Base-by-base conservation (phyloP, 2,113 vertebrate species). In the Pampusana beccarii region DNA sequence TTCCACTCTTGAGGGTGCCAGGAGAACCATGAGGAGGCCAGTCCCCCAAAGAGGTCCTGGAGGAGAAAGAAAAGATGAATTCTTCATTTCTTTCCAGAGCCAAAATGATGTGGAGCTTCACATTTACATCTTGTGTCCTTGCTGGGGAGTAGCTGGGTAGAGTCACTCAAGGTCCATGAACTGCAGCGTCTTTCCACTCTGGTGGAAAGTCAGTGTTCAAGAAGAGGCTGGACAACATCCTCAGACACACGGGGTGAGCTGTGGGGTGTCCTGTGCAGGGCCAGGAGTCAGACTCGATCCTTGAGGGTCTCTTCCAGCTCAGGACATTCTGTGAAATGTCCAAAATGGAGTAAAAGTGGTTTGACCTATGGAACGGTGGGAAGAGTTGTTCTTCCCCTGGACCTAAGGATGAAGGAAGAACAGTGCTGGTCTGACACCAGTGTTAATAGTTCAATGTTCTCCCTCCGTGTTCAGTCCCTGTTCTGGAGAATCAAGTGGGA, bases 81-180 rank as follows among this genome's bases (percentile, higher is more conserved):
- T 79, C 5, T 60, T 90, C 14, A 5, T 82, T 82, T 69, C 20
- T 65, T 75, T 60, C 53, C 64, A 79, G 10, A 80, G 48, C 29
- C 15, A 54, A 64, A 61, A 58, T 13, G 1, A 11, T 48, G 29
- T 23, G 5, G 26, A 56, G 38, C 21, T 77, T 92, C 58, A 65
- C 19, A 12, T 54, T 86, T 73, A 11, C 12, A 33, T 48, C 34
- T 64, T 31, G 40, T 57, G 9, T 46, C 16, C 24, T 38, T n/a
- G 29, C 58, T 51, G 72, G 10, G 53, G 23, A 6, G 9, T 44
- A 16, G 31, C 25, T 20, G 29, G 53, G 4, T 60, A 24, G 10
- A 64, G 0, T 6, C 34, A 25, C n/a, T 85, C 18, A 19, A 33
- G 34, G 20, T 31, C 15, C 71, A 0, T 33, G 60, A 12, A 3